Percentiles rank a stretch among this genome's conserved stretches.
phyloP scores from a whole-genome alignment of 2,113 vertebrate species.

The Pandion haliaetus region DNA sequence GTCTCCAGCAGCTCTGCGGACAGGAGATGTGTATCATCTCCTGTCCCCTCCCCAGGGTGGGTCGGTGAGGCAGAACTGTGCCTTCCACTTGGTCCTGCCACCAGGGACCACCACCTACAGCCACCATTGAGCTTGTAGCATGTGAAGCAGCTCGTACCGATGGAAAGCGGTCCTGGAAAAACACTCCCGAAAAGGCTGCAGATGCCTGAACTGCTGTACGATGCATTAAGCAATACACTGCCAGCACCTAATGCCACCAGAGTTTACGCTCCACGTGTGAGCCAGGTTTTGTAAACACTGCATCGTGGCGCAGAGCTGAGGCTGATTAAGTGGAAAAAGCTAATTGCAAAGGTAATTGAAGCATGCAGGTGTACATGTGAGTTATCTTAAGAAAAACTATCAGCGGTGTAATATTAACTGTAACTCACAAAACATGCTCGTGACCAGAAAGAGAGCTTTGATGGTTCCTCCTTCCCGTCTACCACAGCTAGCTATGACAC shows the following conservation, averaged over 20 bases:
- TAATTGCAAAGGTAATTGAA: background rate
- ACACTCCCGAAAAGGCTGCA: background rate
- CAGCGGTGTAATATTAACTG: background rate
- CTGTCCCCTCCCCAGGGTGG: background rate
- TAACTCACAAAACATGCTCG: background rate
- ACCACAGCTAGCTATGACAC: background rate
- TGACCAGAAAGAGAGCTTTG: background rate
- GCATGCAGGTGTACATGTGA: rapidly evolving
- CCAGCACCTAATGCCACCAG: background rate
- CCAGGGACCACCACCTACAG: background rate
- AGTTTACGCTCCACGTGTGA: background rate
- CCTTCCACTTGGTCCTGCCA: rapidly evolving
- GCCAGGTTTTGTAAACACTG: background rate
- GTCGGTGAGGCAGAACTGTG: background rate
- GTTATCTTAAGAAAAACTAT: background rate
- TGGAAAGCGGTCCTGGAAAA: background rate
- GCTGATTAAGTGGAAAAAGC: background rate
- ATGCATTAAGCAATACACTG: background rate
- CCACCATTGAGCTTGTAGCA: rapidly evolving
- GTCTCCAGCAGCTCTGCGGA: background rate
- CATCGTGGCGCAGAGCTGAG: background rate
- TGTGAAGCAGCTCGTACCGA: background rate
- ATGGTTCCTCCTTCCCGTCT: background rate
- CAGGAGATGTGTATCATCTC: background rate
- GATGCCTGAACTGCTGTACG: background rate